phyloP scores from a whole-genome alignment of 2,797 vertebrate species.

The Danio kyathit region DNA sequence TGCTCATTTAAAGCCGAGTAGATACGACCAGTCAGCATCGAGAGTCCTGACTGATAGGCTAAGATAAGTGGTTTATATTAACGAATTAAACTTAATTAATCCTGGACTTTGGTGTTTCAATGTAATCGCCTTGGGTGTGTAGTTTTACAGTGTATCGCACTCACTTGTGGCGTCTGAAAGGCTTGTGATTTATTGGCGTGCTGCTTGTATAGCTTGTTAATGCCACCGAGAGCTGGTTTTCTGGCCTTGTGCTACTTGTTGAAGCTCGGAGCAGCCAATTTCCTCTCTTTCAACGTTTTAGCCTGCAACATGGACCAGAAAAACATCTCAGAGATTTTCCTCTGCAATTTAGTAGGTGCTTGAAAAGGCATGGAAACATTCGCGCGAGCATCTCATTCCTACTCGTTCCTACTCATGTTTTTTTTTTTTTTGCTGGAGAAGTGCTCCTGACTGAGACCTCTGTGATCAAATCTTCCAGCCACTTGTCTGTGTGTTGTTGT shows the following conservation, averaged over 20 bases:
- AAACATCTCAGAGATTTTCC: conserved; percentile 16
- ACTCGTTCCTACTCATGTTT: conserved; percentile 4
- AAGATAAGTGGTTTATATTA: conserved; percentile 3
- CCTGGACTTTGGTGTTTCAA: conserved; percentile 1
- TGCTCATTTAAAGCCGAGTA: conserved; percentile 7
- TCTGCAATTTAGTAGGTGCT: conserved; percentile 28
- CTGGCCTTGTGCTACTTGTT: conserved; percentile 27
- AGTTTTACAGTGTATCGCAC: not conserved
- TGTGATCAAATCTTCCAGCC: conserved; percentile 53
- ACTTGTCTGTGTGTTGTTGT: conserved; percentile 56
- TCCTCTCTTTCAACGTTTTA: conserved; percentile 34
- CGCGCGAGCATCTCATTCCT: not conserved
- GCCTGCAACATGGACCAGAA: conserved; percentile 22
- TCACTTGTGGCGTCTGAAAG: conserved; percentile 37
- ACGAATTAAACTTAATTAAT: not conserved
- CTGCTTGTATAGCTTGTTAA: conserved; percentile 39
- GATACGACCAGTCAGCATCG: not conserved
- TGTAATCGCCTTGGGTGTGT: not conserved
- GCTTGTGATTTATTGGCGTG: conserved; percentile 48
- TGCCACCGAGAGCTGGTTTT: conserved; percentile 24
- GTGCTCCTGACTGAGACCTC: conserved; percentile 40
- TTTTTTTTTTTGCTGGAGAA: conserved; percentile 37
- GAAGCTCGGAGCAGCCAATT: conserved; percentile 41
- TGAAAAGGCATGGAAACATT: conserved; percentile 34
- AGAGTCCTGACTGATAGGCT: not conserved